Base-by-base conservation (phyloP, 2,113 vertebrate genomes). In the Caloenas nicobarica region DNA sequence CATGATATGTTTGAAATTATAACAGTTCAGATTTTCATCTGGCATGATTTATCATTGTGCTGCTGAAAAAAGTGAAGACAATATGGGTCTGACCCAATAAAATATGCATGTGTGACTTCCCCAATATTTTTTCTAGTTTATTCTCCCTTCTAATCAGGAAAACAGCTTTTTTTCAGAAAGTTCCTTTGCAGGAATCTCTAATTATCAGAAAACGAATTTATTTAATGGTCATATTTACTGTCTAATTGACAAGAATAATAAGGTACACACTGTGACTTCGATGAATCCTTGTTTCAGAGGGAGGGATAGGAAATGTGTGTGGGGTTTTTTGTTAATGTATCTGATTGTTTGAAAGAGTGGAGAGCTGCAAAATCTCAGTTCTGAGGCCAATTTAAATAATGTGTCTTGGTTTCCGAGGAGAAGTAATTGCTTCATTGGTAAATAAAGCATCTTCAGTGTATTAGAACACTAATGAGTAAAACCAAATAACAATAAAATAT, bases 391-490 rank as follows among this genome's bases (percentile, higher is more conserved):
- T 95, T 96, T 95, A 94, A 89, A 93, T 96, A 90, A 89, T 5
- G 22, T 81, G n/a, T 92, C 80, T 92, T 96, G 91, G 22, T 74
- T 97, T 96, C 95, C 74, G 89, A 84, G 85, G 89, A 94, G 81
- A 95, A 95, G 79, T 88, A 96, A 85, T 94, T 94, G 48, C 91
- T 97, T 97, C 73, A 82, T 38, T 89, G 80, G 51, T 91, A 70
- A 78, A 89, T 96, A 93, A 94, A 97, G 60, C 11, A 50, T 13
- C 29, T 96, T 83, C 72, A 56, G 73, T 96, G 77, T 86, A 96
- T 96, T 84, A 76, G 93, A 66, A 50, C 14, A 38, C 18, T 85
- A 56, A 14, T 40, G 69, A 90, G 36, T 71, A 34, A 77, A 72
- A 38, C 0, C 4, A 13, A 16, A 50, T 44, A 48, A 71, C 34